Conservation (phyloP, 2,113 vertebrate species). For the Ictidomys tridecemlineatus region DNA sequence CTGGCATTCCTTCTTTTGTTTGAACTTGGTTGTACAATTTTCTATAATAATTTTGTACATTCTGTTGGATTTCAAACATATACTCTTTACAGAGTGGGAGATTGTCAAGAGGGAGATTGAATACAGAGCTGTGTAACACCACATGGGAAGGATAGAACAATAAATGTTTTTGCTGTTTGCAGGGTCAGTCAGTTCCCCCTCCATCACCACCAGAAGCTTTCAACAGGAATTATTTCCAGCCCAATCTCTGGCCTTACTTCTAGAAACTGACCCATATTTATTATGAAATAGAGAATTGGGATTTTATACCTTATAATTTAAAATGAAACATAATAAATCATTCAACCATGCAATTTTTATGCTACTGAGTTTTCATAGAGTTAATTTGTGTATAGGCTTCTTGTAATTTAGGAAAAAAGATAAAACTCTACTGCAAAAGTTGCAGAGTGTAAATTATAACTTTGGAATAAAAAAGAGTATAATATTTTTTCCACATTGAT, state of each 20-base stretch:
- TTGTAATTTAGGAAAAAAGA: constrained; percentile 21
- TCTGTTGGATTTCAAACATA: neutral
- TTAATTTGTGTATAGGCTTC: neutral
- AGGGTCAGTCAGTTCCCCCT: neutral
- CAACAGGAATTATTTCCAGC: neutral
- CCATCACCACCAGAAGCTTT: too few species aligned
- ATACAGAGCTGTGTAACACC: neutral
- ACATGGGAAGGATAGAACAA: neutral
- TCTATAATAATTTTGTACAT: neutral
- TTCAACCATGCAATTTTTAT: neutral
- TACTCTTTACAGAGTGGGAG: neutral
- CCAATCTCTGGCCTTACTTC: neutral
- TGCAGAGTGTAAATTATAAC: neutral
- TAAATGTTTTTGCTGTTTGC: neutral
- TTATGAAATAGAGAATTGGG: neutral
- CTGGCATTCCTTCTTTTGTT: neutral
- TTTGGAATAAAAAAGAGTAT: neutral
- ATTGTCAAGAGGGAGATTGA: neutral
- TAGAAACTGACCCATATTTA: neutral
- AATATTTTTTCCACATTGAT: constrained; percentile 13
- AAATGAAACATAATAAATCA: neutral
- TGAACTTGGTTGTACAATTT: neutral
- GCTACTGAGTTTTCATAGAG: neutral
- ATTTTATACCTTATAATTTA: neutral
- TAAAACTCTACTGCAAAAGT: neutral